Evolutionary conservation across 1,140 invertebrate genomes (phyloP).

Genomic region (Cydia splendana): DNA sequence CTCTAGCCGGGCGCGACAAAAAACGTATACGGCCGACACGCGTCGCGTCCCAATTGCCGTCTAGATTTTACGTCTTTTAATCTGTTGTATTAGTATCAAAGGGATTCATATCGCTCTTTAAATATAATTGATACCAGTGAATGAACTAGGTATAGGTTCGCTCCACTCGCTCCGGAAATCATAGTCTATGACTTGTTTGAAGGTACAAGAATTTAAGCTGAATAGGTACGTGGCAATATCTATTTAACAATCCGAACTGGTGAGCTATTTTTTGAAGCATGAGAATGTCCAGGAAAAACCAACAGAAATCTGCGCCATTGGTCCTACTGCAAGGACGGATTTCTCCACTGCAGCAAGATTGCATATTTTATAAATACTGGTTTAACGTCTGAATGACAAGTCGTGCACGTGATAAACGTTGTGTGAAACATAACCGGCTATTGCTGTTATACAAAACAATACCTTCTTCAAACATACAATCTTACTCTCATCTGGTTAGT

Average conservation of each 20-base stretch:
- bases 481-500: neutral
- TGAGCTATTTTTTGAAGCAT: neutral
- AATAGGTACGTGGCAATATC: too few species aligned
- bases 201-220: too few species aligned
- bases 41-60: constrained; percentile 57
- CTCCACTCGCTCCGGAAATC: too few species aligned
- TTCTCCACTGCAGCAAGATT: constrained; percentile 2
- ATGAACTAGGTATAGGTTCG: neutral
- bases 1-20: constrained; percentile 54
- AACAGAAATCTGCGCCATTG: neutral
- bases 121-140: neutral
- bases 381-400: neutral
- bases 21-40: constrained; percentile 53
- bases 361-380: constrained; percentile 10
- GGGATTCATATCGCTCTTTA: neutral
- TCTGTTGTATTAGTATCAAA: constrained; percentile 6
- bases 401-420: neutral
- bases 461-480: neutral
- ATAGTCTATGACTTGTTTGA: too few species aligned
- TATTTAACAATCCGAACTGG: too few species aligned
- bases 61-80: constrained; percentile 53
- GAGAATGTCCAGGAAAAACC: neutral
- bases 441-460: neutral
- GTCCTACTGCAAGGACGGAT: neutral
- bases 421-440: neutral